Base-by-base conservation (phyloP, 1,140 invertebrate genomes). In the Polypedilum vanderplanki region DNA sequence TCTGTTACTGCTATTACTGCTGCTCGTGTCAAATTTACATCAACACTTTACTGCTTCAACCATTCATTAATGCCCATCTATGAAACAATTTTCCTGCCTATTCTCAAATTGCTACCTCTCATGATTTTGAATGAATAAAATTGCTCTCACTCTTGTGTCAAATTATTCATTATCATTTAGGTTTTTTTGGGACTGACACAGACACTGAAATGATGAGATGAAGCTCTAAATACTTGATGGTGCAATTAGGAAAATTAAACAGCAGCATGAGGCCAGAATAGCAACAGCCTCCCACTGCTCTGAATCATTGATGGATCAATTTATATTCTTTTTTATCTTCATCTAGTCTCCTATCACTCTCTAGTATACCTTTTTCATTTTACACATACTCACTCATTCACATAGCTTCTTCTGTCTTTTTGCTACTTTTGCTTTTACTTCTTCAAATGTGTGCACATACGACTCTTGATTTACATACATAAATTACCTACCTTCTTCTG, bases 391-490 rank as follows among this genome's bases (percentile, higher is more conserved):
- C 15, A 10, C 15, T 46, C 41, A 46, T 15, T 46, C 46, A 57
- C 12, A n/a, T 57, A 15, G 46, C 46, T 57, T 57, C 46, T n/a
- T 57, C 9, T 46, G 15, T 57, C 46, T n/a, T n/a, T 4, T 12
- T 57, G n/a, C 46, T n/a, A 15, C n/a, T n/a, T 15, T 4, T 57
- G n/a, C 46, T n/a, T 57, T 15, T 57, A 12, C 12, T 57, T 57
- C 9, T 12, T n/a, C 12, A n/a, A n/a, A n/a, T n/a, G n/a, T n/a
- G n/a, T n/a, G n/a, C n/a, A n/a, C n/a, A n/a, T n/a, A n/a, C n/a
- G n/a, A 57, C 46, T 57, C 46, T 4, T 57, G 46, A 57, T 57
- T 57, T n/a, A 57, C 46, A 57, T n/a, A 57, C 46, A 57, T 57
- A 57, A 57, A 57, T 57, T 57, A n/a, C 46, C 46, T 57, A n/a